A percentile compares a stretch with the other conserved stretches of the same genome.
phyloP scores from a whole-genome alignment of 2,797 vertebrate genomes.

The Hafferia zeledoni region DNA sequence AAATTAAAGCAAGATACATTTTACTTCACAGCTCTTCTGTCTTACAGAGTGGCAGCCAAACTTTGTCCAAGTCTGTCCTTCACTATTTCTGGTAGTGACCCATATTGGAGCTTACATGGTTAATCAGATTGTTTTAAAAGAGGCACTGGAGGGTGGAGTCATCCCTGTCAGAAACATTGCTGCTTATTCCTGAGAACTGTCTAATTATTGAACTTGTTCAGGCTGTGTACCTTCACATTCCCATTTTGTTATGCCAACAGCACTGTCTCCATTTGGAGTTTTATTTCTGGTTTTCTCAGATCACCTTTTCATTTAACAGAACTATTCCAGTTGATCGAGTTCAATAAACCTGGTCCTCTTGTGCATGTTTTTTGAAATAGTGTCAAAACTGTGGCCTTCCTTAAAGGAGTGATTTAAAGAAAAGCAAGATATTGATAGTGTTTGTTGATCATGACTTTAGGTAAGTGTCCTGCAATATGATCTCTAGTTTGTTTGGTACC shows the following conservation, averaged over 20 bases:
- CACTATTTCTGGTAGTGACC: not conserved
- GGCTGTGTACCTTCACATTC: slow-evolving; percentile 36
- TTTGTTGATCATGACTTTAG: not conserved
- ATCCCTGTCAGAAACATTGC: slow-evolving; percentile 14
- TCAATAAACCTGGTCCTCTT: not conserved
- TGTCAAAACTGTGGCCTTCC: not conserved
- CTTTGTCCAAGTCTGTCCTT: not conserved
- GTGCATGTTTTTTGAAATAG: not conserved
- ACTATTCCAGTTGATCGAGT: not conserved
- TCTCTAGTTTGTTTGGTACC: not conserved
- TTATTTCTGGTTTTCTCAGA: not conserved
- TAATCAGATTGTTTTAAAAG: slow-evolving; percentile 27
- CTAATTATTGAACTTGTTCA: slow-evolving; percentile 58
- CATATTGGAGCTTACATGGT: not conserved
- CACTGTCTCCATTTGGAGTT: not conserved
- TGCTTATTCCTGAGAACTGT: slow-evolving; percentile 9
- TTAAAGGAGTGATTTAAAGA: not conserved
- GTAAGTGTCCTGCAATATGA: not conserved
- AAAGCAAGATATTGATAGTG: not conserved
- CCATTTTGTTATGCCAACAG: slow-evolving; percentile 19
- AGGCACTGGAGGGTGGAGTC: slow-evolving; percentile 38
- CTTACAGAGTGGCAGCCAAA: not conserved
- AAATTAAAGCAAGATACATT: not conserved
- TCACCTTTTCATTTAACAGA: not conserved
- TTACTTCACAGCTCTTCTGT: not conserved